phyloP scores from a whole-genome alignment of 2,888 invertebrate species.

The Athrips mouffetella region DNA sequence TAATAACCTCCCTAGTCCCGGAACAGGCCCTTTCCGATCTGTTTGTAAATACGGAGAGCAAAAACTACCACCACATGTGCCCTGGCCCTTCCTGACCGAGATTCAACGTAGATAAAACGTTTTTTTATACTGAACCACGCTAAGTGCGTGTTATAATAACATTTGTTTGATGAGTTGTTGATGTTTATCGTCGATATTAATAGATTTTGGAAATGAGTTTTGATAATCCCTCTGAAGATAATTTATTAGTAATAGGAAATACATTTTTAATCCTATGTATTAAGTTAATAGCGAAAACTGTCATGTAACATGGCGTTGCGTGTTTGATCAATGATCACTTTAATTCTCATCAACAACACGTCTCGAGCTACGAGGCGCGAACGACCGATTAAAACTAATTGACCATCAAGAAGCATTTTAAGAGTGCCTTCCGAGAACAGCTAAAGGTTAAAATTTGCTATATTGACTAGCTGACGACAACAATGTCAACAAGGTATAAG shows the following conservation, averaged over 20 bases:
- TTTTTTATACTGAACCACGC: too few species aligned
- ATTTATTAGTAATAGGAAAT: too few species aligned
- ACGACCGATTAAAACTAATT: constrained; percentile 10
- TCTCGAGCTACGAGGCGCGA: constrained; percentile 1
- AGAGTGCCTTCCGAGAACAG: constrained; percentile 2
- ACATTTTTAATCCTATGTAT: too few species aligned
- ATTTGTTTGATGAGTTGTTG: background rate
- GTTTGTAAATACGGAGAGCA: constrained; percentile 43
- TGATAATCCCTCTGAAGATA: background rate
- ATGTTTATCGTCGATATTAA: background rate
- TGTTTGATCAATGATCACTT: background rate
- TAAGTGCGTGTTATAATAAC: background rate
- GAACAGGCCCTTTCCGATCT: constrained; percentile 61
- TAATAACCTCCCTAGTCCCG: constrained; percentile 72
- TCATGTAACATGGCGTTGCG: background rate
- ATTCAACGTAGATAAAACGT: too few species aligned
- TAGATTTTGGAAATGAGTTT: background rate
- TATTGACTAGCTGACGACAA: background rate
- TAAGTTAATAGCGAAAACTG: too few species aligned
- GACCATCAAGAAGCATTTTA: constrained; percentile 4
- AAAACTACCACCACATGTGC: constrained; percentile 15
- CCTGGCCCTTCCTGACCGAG: too few species aligned
- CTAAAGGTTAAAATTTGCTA: background rate
- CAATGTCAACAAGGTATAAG: too few species aligned
- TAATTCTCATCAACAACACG: constrained; percentile 1